Evolutionary conservation across 2,888 invertebrate genomes (phyloP), one percentile per base, ranked within the genome.

Genomic region (Nephrotoma flavescens): DNA sequence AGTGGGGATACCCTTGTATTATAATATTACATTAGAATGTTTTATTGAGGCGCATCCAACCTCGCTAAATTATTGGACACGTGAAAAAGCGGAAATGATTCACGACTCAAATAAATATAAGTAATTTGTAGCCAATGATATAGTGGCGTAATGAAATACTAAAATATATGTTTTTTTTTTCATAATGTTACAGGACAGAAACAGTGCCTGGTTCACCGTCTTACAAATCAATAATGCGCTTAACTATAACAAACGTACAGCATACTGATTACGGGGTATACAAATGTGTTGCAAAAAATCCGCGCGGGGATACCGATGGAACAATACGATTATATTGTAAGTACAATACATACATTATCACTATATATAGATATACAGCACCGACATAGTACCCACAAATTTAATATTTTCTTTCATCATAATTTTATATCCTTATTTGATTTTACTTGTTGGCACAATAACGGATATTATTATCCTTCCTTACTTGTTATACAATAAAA

Each of bases 21-120:
- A 95, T 92, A 95, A 96, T 89, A 96, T 97, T 9, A 96, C 96
- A 47, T 92, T 97, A 88, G 97, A 97, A 92, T 97, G 97, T 90
- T 95, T 96, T 91, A 96, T 97, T 6, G 97, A 97, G 92, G 97
- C 97, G n/a, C 96, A 97, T 92, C 97, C 97, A 7, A 96, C 96
- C 57, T 97, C 97, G 19, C 93, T 97, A 87, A 97, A 97, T 92
- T 97, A 96, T 91, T 97, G 97, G 97, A 96, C 96, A 11, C 93
- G 96, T 87, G 96, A 96, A 90, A 96, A 96, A 90, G 96, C 96
- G 41, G 95, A 96, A 90, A 97, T 97, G 95, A 96, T 97, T 89
- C 96, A 96, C 91, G 96, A 97, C 90, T 96, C 95, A 87, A 92
- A 92, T 88, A 97, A 97, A 91, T 97, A 97, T 91, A 95, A 94